These are phyloP conservation scores for Eptesicus fuscus DNA, from an alignment of 2,113 vertebrate species.

Conservation along the genomic window DNA sequence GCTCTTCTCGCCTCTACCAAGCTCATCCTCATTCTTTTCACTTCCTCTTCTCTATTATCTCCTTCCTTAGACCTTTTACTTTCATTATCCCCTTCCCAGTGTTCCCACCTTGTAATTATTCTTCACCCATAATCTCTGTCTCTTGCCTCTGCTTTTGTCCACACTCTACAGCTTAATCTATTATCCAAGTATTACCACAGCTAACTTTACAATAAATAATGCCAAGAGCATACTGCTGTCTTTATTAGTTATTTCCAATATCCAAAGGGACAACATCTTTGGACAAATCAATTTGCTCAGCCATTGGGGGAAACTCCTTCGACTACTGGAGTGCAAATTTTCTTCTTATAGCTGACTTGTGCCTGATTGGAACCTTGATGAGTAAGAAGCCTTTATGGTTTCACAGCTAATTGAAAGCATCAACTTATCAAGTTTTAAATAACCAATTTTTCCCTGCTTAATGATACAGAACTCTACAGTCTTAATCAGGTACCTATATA, in stretches of 20 bases:
- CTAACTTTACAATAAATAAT: neutral
- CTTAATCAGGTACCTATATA: neutral
- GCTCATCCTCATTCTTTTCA: neutral
- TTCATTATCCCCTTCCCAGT: neutral
- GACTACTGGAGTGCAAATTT: neutral
- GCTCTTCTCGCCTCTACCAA: neutral
- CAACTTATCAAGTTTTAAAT: conserved; percentile 4
- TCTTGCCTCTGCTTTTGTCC: neutral
- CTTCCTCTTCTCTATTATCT: neutral
- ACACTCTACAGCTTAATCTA: neutral
- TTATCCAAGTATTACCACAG: neutral
- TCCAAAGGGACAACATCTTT: neutral
- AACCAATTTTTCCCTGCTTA: neutral
- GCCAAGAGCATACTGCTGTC: neutral
- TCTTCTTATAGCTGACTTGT: neutral
- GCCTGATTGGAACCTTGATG: neutral
- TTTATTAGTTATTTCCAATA: neutral
- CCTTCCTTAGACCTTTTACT: neutral
- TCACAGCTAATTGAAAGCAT: conserved; percentile 20
- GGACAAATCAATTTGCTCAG: neutral
- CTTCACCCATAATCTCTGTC: neutral
- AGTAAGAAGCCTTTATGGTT: neutral
- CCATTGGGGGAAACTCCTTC: neutral
- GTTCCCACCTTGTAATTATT: neutral
- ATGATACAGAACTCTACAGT: neutral